These are phyloP conservation scores for Sinosuthora webbiana DNA, from an alignment of 2,113 vertebrate species.

Conservation along the genomic window DNA sequence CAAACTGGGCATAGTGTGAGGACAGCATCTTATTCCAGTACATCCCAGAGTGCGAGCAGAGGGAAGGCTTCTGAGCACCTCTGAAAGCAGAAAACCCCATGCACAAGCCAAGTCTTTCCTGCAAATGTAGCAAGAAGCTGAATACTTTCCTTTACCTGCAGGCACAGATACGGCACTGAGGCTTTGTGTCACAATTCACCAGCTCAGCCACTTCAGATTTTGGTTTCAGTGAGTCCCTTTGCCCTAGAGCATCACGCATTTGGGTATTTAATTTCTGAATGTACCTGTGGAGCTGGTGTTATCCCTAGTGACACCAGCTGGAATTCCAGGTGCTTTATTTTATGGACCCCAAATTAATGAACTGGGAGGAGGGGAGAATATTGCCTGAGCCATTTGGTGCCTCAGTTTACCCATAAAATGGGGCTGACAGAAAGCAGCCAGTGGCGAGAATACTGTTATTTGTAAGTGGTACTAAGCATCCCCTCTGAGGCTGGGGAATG, in stretches of 20 bases:
- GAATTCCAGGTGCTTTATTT: neutral
- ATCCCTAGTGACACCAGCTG: neutral
- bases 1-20: neutral
- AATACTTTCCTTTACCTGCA: neutral
- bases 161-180: neutral
- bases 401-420: neutral
- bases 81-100: neutral
- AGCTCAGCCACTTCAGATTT: neutral
- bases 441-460: neutral
- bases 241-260: accelerated
- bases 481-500: neutral
- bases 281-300: neutral
- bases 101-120: neutral
- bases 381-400: neutral
- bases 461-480: neutral
- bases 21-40: neutral
- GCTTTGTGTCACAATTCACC: neutral
- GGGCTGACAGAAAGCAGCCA: neutral
- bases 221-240: neutral
- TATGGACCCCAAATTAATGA: neutral
- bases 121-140: neutral
- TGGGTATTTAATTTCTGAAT: neutral
- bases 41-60: accelerated
- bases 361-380: neutral
- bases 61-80: neutral